A percentile compares a stretch with the other conserved stretches of the same genome.
Conservation (phyloP, 2,888 invertebrate genomes). For the Pegoplata infirma region DNA sequence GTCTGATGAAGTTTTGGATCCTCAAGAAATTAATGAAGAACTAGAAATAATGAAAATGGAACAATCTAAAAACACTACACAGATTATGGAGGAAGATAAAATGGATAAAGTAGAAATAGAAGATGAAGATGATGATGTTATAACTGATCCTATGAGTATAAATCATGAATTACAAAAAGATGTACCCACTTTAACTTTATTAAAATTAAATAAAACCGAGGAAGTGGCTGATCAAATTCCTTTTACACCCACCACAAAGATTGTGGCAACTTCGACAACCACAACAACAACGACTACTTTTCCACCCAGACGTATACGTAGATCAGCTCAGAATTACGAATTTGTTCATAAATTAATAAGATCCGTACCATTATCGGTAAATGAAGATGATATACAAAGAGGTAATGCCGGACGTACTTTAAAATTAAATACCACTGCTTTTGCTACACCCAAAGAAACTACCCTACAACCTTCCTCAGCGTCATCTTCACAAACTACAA, state of each 20-base stretch:
- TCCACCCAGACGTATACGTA: slow-evolving; percentile 39
- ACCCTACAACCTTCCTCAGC: slow-evolving; percentile 6
- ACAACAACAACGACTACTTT: neutral
- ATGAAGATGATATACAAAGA: slow-evolving; percentile 67
- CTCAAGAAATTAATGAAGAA: slow-evolving; percentile 73
- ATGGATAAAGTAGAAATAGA: neutral
- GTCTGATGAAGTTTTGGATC: slow-evolving; percentile 71
- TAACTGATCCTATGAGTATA: slow-evolving; percentile 41
- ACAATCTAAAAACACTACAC: neutral
- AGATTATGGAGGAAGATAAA: neutral
- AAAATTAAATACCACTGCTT: slow-evolving; percentile 73
- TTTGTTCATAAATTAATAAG: slow-evolving; percentile 74
- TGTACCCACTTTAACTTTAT: slow-evolving; percentile 45
- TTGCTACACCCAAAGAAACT: slow-evolving; percentile 66
- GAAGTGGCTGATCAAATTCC: neutral
- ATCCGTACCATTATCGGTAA: slow-evolving; percentile 69
- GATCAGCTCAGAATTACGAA: slow-evolving; percentile 66
- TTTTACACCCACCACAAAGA: neutral
- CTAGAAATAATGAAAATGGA: slow-evolving; percentile 65
- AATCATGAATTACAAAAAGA: slow-evolving; percentile 50
- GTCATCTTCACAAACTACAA: neutral
- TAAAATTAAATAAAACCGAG: slow-evolving; percentile 25
- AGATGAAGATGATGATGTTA: neutral
- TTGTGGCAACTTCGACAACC: no score
- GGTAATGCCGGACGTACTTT: slow-evolving; percentile 67